Evolutionary conservation across 2,797 vertebrate species (phyloP), one percentile per base, ranked within the genome.

Genomic region (Rhadinocentrus ornatus): DNA sequence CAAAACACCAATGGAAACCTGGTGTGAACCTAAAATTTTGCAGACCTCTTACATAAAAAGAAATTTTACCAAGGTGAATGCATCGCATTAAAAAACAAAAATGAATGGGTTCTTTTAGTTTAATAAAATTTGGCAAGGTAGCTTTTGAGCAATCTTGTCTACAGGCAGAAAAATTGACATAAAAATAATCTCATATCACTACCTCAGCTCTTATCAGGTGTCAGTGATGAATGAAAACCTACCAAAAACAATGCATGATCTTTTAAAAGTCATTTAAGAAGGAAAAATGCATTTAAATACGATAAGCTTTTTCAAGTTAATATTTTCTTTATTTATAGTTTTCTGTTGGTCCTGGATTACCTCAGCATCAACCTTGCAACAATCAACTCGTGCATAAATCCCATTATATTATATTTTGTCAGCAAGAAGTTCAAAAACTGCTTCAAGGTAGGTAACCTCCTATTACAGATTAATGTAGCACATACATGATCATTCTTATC

Each of bases 351-450:
- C 39, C 59, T 99, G 94, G 95, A 99, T 92, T 96, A 97, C 82
- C 87, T 99, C 24, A 87, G 96, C 57, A 93, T 97, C 53, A 99
- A 98, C 87, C 86, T 99, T 64, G 97, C 96, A 69, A 97, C 96
- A 22, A 93, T 99, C 90, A 99, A 99, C 92, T 99, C 98, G 50
- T 99, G 97, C 87, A 99, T 99, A 92, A 99, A 99, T 70, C 98
- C 98, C 65, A 99, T 99, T 73, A 96, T 98, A 82, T 95, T 99
- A 56, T 99, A 98, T 92, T 97, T 99, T 85, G 97, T 99, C 90
- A 99, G 97, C 95, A 99, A 99, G 94, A 99, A 97, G 89, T 99
- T 99, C 90, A 99, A 99, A 93, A 99, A 99, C 83, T 99, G 98
- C 86, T 99, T 99, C 86, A 97, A 99, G 96, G 98, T 99, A 95